phyloP scores from a whole-genome alignment of 2,888 invertebrate species.

The Tanytarsus gracilentus region DNA sequence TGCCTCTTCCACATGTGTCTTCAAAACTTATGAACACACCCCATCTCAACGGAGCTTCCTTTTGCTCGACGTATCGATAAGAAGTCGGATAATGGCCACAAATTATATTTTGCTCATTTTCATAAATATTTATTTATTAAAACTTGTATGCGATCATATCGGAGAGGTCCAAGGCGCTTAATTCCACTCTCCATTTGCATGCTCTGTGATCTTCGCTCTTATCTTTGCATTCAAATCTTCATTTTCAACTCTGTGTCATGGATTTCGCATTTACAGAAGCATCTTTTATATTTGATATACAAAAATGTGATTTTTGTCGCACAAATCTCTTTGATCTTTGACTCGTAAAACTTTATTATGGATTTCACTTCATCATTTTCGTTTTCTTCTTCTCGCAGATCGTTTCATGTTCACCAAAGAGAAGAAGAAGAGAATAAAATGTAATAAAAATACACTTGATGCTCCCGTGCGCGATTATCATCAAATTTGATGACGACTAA shows the following conservation, averaged over 20 bases:
- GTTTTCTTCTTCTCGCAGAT: not conserved
- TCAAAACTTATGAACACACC: too few relatives aligned
- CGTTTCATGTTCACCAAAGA: not conserved
- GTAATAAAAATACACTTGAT: conserved; percentile 14
- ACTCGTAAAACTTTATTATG: conserved; percentile 17
- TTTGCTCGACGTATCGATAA: too few relatives aligned
- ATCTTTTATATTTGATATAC: not conserved
- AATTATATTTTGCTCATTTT: conserved; percentile 15
- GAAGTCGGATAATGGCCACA: conserved; percentile 6
- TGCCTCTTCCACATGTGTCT: too few relatives aligned
- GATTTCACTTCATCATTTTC: conserved; percentile 9
- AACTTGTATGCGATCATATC: not conserved
- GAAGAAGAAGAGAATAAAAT: not conserved
- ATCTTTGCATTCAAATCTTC: conserved; percentile 27
- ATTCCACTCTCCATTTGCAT: not conserved
- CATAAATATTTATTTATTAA: conserved; percentile 25
- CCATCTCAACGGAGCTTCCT: too few relatives aligned
- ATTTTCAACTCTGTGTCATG: not conserved
- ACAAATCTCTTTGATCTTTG: conserved; percentile 12
- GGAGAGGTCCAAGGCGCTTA: conserved; percentile 9
- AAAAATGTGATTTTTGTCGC: conserved; percentile 16
- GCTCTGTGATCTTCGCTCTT: conserved; percentile 2
- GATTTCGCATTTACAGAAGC: not conserved
- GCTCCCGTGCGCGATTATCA: conserved; percentile 2
- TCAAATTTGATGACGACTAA: not conserved